Conservation (phyloP, 1,140 invertebrate genomes). For the Anthonomus grandis region DNA sequence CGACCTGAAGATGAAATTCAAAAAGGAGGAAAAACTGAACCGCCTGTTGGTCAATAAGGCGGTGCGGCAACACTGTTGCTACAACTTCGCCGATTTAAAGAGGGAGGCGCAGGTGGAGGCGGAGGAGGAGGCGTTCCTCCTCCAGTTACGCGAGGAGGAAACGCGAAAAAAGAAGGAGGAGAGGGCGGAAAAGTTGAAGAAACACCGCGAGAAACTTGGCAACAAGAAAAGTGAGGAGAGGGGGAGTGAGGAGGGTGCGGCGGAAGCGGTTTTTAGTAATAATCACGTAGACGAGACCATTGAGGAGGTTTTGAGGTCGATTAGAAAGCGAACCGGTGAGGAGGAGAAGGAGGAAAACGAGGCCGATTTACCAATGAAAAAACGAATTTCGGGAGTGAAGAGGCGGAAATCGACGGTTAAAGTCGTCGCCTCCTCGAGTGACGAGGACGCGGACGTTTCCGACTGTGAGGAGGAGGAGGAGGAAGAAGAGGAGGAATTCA, state of each 20-base stretch:
- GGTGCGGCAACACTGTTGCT: conserved; percentile 49
- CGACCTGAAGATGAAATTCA: conserved; percentile 76
- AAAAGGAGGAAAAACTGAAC: conserved; percentile 53
- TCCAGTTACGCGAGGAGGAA: conserved; percentile 32
- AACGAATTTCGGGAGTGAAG: conserved; percentile 5
- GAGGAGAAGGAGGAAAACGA: neutral
- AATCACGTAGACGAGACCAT: too few relatives aligned
- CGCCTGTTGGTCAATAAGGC: conserved; percentile 49
- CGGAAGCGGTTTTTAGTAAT: too few relatives aligned
- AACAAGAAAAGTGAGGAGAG: conserved; percentile 11
- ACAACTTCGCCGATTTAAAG: conserved; percentile 51
- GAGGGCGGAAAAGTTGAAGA: neutral
- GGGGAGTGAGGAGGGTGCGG: too few relatives aligned
- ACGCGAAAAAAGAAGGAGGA: conserved; percentile 20
- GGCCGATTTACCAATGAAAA: neutral
- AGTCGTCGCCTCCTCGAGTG: too few relatives aligned
- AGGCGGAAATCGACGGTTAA: conserved; percentile 3
- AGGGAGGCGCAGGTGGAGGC: conserved; percentile 45
- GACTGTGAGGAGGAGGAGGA: conserved; percentile 23
- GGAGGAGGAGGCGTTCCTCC: conserved; percentile 38
- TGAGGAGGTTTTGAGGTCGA: too few relatives aligned
- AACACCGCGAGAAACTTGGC: neutral
- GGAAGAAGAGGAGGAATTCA: conserved; percentile 29
- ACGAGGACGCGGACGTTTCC: conserved; percentile 30
- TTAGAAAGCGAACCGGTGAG: too few relatives aligned